Base-by-base conservation (phyloP, 2,797 vertebrate genomes). In the Pantherophis vulpinus region DNA sequence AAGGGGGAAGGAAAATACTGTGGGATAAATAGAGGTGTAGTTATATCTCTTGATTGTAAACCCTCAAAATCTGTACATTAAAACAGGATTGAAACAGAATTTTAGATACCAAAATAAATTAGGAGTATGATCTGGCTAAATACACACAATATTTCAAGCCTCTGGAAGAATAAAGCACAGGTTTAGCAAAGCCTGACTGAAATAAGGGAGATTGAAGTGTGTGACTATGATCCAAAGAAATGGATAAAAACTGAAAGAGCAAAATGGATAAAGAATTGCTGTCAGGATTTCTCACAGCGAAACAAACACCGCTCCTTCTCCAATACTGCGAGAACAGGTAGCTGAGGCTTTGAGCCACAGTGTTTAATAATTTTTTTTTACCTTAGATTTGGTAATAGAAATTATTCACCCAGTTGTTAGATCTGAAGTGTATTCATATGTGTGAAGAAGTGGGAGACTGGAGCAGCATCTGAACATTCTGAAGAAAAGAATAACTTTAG, bases 11-110 rank as follows among this genome's bases (percentile, higher is more conserved):
- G 13, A 12, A 95, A 95, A 93, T 94, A 94, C 55, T 0, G 0
- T 37, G 70, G 91, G 95, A 96, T 94, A 96, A 96, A 95, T 74
- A 96, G 91, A 95, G 91, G 91, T 8, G 60, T 54, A 94, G 25
- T 63, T 51, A 16, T 54, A 51, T 86, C 60, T 56, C 60, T 86
- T 92, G 56, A 74, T 54, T 79, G 63, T 79, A 74, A 88, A 25
- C 16, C 55, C 23, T 6, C 5, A 90, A n/a, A 27, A 83, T 59
- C 9, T 63, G 88, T 61, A 55, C 27, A 86, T 86, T 51, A 55
- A 54, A 79, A 63, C n/a, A 37, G n/a, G 12, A 54, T 37, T 83
- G 42, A 32, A 74, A 55, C 13, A 47, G 25, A 92, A 37, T 12
- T 3, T 25, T 20, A 63, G 16, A 56, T 66, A 74, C 51, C 23